phyloP scores from a whole-genome alignment of 2,888 invertebrate genomes.

The Netelia virgata region DNA sequence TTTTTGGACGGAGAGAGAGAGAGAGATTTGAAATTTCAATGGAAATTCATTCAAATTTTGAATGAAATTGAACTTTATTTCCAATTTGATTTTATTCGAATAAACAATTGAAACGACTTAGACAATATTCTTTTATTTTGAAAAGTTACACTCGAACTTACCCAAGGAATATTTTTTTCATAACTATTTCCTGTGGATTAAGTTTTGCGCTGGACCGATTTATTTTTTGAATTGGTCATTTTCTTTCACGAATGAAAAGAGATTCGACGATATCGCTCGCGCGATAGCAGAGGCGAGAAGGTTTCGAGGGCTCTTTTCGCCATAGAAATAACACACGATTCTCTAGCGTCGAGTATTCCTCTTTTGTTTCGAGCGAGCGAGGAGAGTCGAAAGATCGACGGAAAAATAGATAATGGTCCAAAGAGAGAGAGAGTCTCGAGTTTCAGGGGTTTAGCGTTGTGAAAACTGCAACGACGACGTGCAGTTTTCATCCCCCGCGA shows the following conservation, averaged over 20 bases:
- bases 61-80: background rate
- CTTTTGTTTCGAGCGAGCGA: conserved; percentile 39
- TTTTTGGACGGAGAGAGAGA: too few relatives aligned
- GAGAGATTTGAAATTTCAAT: too few relatives aligned
- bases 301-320: conserved; percentile 39
- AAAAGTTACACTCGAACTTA: too few relatives aligned
- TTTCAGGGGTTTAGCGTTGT: background rate
- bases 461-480: conserved; percentile 7
- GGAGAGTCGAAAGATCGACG: conserved; percentile 31
- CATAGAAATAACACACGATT: conserved; percentile 52
- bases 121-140: too few relatives aligned
- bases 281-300: background rate
- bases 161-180: too few relatives aligned
- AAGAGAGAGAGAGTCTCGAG: background rate
- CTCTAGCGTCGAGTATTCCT: conserved; percentile 7
- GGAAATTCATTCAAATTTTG: background rate
- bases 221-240: background rate
- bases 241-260: conserved; percentile 11
- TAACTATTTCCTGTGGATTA: too few relatives aligned
- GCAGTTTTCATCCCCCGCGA: background rate
- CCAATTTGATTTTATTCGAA: background rate
- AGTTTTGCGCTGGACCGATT: background rate
- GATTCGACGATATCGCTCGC: background rate
- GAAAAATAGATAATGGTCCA: background rate
- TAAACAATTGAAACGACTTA: background rate